Percentiles rank a stretch among this genome's conserved stretches.
Evolutionary conservation across 2,113 vertebrate species (phyloP).

Genomic region (Gadus macrocephalus): DNA sequence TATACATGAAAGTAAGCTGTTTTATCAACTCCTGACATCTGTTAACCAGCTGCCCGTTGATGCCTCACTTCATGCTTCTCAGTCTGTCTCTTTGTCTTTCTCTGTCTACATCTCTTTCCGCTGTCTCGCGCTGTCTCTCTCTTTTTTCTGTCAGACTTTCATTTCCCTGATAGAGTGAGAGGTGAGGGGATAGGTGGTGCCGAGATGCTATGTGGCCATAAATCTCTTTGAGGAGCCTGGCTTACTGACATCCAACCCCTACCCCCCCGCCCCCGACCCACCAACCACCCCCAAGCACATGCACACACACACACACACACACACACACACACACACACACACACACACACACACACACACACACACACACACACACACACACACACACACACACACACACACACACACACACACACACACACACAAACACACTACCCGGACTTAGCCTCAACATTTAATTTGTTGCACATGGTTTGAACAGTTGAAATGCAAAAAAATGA

Average conservation of each 20-base stretch:
- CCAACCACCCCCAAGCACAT: no score
- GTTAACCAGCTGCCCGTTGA: background rate
- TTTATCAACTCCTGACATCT: background rate
- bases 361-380: no score
- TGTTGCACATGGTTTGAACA: background rate
- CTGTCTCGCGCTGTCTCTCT: background rate
- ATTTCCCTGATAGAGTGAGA: background rate
- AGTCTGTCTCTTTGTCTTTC: background rate
- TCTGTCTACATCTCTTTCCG: constrained; percentile 1
- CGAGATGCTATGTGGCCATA: background rate
- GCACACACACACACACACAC: no score
- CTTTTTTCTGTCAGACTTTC: background rate
- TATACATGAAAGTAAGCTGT: no score
- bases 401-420: background rate
- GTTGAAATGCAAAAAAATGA: background rate
- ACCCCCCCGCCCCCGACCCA: no score
- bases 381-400: no score
- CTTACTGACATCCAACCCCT: background rate
- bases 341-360: background rate
- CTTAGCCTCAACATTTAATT: background rate
- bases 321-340: background rate
- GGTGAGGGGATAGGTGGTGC: background rate
- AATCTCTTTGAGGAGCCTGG: background rate
- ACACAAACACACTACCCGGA: background rate
- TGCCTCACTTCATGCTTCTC: constrained; percentile 1